Base-by-base conservation (phyloP, 2,888 invertebrate genomes). In the Margaritifera margaritifera region DNA sequence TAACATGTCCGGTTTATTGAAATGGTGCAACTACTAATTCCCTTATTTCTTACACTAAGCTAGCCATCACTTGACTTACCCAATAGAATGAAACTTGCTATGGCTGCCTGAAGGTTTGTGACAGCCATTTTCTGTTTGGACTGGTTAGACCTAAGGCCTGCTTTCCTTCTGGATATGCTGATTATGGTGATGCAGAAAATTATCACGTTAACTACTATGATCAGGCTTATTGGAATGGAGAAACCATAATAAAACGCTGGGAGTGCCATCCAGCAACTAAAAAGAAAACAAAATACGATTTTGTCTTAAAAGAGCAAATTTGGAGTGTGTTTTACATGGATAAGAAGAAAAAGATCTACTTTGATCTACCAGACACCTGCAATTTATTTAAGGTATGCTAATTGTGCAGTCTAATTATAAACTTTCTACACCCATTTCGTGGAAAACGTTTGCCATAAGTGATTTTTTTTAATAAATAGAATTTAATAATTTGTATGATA, bases 101-200 rank as follows among this genome's bases (percentile, higher is more conserved):
- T 75, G 18, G 87, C 88, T 19, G 88, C 88, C 59, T 86, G 82
- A 6, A 90, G 77, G 66, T 88, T 88, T 5, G 84, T 85, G 69
- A 84, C 77, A 24, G 86, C 82, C 62, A 86, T 77, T 57, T 82
- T 80, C 52, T 81, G 75, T 62, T 84, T 83, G 74, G 92, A 91
- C 59, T 92, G 91, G 75, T 92, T 91, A 66, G 82, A 86, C 0
- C 92, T 90, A 4, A 92, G 91, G 0, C 85, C 85, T 64, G 81
- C 78, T 20, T 84, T 83, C 59, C 86, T 70, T 27, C 82, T 77
- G 57, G 80, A 80, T 62, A 88, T 81, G 63, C 84, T 84, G 68
- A 83, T 71, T 50, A 87, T 77, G 61, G 88, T 85, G 24, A 86
- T 74, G 50, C 82, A 65, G 70, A 86, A 87, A 66, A 86, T 80